phyloP scores from a whole-genome alignment of 2,797 vertebrate species.

The Etheostoma perlongum region DNA sequence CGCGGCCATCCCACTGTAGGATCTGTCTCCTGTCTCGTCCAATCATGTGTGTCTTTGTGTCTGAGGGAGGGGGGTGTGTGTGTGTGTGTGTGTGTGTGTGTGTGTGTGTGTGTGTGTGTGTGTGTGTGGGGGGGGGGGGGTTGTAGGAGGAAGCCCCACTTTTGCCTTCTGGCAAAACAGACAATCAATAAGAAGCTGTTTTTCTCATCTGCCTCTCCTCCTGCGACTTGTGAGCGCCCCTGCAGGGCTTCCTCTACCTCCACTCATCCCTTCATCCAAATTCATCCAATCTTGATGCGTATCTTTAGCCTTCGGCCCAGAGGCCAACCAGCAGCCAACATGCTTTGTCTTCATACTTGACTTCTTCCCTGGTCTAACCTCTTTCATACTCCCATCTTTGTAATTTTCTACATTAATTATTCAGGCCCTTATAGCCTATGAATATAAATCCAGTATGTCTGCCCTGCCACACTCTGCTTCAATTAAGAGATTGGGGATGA shows the following conservation, averaged over 20 bases:
- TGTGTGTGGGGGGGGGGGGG: slow-evolving; percentile 48
- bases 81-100: slow-evolving; percentile 42
- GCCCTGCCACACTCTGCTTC: slow-evolving; percentile 58
- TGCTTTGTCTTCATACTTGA: slow-evolving; percentile 62
- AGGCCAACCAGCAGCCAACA: slow-evolving; percentile 47
- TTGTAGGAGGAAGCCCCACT: slow-evolving; percentile 31
- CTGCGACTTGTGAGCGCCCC: slow-evolving; percentile 31
- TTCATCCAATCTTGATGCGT: slow-evolving; percentile 46
- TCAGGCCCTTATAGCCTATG: slow-evolving; percentile 62
- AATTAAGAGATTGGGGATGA: slow-evolving; percentile 64
- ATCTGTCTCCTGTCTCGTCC: slow-evolving; percentile 18
- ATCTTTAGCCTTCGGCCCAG: slow-evolving; percentile 57
- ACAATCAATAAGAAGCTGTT: slow-evolving; percentile 66
- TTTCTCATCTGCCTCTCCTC: slow-evolving; percentile 47
- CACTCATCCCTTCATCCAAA: slow-evolving; percentile 51
- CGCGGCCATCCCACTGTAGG: slow-evolving; percentile 46
- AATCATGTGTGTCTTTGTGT: slow-evolving; percentile 51
- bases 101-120: slow-evolving; percentile 24
- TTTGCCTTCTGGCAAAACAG: slow-evolving; percentile 53
- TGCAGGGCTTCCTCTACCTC: slow-evolving; percentile 51
- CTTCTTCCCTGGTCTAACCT: slow-evolving; percentile 35
- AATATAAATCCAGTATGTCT: slow-evolving; percentile 77
- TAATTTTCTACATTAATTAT: slow-evolving; percentile 78
- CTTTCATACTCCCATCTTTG: slow-evolving; percentile 57
- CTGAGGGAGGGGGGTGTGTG: slow-evolving; percentile 13